Percentiles rank a stretch among this genome's conserved stretches.
Conservation (phyloP, 2,113 vertebrate genomes). For the Lophius piscatorius region DNA sequence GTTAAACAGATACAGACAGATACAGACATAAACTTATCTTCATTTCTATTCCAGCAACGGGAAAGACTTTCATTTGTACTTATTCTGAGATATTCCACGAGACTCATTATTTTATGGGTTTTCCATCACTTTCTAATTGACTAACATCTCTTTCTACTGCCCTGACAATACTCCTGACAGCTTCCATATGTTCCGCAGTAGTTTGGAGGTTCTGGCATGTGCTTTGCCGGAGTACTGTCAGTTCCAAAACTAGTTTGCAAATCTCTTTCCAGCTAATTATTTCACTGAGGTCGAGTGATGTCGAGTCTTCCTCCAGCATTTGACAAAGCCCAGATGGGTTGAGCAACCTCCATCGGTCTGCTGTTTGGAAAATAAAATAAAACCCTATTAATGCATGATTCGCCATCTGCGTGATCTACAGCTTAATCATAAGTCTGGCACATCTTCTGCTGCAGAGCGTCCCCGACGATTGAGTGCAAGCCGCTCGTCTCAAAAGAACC, state of each 20-base stretch:
- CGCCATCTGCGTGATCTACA: conserved; percentile 45
- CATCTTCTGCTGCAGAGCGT: conserved; percentile 32
- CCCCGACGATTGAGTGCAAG: conserved; percentile 40
- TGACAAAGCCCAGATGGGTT: conserved; percentile 42
- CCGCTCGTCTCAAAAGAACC: conserved; percentile 46
- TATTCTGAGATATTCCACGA: too few species aligned
- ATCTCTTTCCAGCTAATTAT: conserved; percentile 5
- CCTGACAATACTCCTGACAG: too few species aligned
- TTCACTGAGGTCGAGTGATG: background rate
- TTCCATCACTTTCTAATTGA: too few species aligned
- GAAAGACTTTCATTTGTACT: too few species aligned
- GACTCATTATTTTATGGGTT: too few species aligned
- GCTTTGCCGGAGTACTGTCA: background rate
- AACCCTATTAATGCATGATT: conserved; percentile 29
- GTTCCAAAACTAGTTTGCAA: background rate
- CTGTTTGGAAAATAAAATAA: conserved; percentile 44
- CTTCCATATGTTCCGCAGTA: background rate
- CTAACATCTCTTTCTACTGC: too few species aligned
- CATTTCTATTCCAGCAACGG: too few species aligned
- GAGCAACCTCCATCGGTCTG: conserved; percentile 19
- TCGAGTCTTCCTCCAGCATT: conserved; percentile 1
- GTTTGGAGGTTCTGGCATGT: background rate
- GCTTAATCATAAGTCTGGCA: conserved; percentile 34
- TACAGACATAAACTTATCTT: too few species aligned
- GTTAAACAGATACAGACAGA: too few species aligned